Evolutionary conservation across 2,888 invertebrate species (phyloP).

Genomic region (Sesamia inferens): DNA sequence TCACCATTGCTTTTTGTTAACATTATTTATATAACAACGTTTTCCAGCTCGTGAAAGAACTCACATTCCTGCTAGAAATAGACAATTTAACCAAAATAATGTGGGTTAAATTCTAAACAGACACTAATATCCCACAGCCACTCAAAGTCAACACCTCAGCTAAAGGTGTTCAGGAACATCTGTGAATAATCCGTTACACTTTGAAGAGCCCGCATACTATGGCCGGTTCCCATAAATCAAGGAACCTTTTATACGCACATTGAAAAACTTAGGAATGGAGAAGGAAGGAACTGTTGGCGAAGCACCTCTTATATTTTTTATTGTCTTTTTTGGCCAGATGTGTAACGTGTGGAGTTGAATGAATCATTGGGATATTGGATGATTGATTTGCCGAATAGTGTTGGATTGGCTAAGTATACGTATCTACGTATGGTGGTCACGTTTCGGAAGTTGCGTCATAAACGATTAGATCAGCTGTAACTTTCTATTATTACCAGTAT

Average conservation of each 20-base stretch:
- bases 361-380: conserved; percentile 27
- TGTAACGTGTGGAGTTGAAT: conserved; percentile 40
- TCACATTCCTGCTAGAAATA: conserved; percentile 3
- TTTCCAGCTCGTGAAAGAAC: not conserved
- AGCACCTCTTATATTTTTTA: not conserved
- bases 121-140: conserved; percentile 56
- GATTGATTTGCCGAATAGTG: conserved; percentile 31
- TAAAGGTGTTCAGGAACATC: conserved; percentile 82
- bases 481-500: conserved; percentile 29
- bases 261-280: conserved; percentile 39
- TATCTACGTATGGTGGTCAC: conserved; percentile 11
- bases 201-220: conserved; percentile 67
- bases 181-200: conserved; percentile 78
- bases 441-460: conserved; percentile 44
- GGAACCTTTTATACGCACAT: conserved; percentile 42
- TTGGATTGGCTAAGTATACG: not conserved
- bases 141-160: conserved; percentile 61
- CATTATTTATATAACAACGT: not conserved
- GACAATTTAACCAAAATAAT: conserved; percentile 14
- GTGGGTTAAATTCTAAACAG: conserved; percentile 45
- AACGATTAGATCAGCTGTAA: conserved; percentile 29
- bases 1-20: too few relatives aligned
- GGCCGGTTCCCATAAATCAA: conserved; percentile 68
- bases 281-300: conserved; percentile 50
- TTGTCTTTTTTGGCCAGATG: conserved; percentile 61